Evolutionary conservation across 2,797 vertebrate genomes (phyloP).

Genomic region (Esox lucius): DNA sequence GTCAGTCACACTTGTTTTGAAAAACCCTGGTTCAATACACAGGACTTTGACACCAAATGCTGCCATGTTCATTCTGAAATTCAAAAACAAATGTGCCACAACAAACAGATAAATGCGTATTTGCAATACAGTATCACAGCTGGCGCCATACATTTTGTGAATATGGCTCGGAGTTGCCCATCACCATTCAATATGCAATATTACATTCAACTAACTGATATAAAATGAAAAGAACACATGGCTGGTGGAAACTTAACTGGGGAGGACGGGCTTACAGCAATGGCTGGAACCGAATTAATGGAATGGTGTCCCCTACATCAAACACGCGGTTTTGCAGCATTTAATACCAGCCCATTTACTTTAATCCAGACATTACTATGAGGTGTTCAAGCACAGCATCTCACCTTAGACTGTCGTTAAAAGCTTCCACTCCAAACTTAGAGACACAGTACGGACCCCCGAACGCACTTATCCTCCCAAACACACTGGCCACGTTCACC

Average conservation of each 20-base stretch:
- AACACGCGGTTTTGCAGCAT: too few species aligned
- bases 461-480: slow-evolving; percentile 45
- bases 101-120: not conserved
- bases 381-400: not conserved
- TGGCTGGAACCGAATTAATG: too few species aligned
- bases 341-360: too few species aligned
- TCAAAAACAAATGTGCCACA: not conserved
- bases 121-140: not conserved
- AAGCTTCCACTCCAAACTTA: slow-evolving; percentile 61
- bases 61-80: slow-evolving; percentile 48
- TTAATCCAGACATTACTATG: too few species aligned
- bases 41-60: slow-evolving; percentile 59
- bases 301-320: too few species aligned
- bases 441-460: slow-evolving; percentile 55
- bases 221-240: not conserved
- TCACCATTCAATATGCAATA: not conserved
- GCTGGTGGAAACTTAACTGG: too few species aligned
- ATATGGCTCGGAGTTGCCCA: not conserved
- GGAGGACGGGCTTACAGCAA: too few species aligned
- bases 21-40: slow-evolving; percentile 63
- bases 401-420: slow-evolving; percentile 62
- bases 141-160: not conserved
- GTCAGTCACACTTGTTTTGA: slow-evolving; percentile 50
- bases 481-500: slow-evolving; percentile 60
- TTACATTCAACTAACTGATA: not conserved